Conservation (phyloP, 1,140 invertebrate species). For the Cephus cinctus region DNA sequence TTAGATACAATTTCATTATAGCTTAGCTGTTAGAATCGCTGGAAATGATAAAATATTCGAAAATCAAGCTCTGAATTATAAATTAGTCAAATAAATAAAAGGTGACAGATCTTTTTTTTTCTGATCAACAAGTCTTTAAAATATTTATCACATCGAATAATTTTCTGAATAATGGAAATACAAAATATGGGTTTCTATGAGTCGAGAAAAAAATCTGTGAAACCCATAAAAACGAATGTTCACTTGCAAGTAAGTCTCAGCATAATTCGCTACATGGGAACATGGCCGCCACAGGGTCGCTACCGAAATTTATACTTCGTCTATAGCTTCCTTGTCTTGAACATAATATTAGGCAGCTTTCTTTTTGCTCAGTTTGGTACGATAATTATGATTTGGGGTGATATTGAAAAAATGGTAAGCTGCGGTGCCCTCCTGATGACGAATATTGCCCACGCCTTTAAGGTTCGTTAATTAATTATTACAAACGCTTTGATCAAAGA, state of each 20-base stretch:
- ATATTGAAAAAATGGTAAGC: conserved; percentile 23
- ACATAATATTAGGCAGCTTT: conserved; percentile 24
- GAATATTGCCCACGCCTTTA: conserved; percentile 29
- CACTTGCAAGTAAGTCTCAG: conserved; percentile 26
- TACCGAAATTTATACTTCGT: conserved; percentile 19
- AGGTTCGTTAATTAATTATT: conserved; percentile 21
- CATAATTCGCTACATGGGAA: conserved; percentile 32
- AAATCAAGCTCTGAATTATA: no score
- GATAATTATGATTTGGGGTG: conserved; percentile 22
- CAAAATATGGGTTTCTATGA: no score
- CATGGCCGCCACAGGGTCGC: conserved; percentile 24
- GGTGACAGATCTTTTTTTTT: no score
- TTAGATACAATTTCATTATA: no score
- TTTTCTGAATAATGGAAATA: no score
- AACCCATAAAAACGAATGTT: conserved; percentile 27
- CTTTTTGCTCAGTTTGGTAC: conserved; percentile 25
- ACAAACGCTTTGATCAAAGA: neutral
- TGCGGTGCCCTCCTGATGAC: conserved; percentile 31
- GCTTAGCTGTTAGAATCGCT: no score
- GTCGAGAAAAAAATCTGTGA: no score
- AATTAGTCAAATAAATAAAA: no score
- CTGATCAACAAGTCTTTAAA: no score
- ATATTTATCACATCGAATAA: no score
- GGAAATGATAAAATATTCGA: no score
- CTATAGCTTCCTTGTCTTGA: conserved; percentile 22